phyloP scores from a whole-genome alignment of 2,797 vertebrate genomes.

The Xyrichtys novacula region DNA sequence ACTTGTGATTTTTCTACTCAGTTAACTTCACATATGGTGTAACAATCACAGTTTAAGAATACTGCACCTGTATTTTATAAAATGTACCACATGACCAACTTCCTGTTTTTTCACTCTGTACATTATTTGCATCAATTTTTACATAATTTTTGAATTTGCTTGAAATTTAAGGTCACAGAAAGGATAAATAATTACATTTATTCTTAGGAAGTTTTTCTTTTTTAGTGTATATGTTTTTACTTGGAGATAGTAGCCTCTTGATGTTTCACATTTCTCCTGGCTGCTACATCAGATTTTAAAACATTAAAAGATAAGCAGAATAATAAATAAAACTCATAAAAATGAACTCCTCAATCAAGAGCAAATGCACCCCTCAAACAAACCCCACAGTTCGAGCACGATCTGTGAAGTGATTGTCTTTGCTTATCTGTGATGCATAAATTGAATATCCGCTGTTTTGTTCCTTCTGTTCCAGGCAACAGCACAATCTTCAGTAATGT shows the following conservation, averaged over 20 bases:
- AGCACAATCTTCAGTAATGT: conserved; percentile 89
- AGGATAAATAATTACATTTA: conserved; percentile 4
- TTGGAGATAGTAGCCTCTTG: background rate
- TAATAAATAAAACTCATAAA: too few relatives aligned
- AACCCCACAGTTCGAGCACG: too few relatives aligned
- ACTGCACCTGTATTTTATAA: background rate
- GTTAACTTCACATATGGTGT: background rate
- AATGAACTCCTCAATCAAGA: too few relatives aligned
- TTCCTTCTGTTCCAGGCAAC: conserved; percentile 83
- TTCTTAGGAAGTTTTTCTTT: background rate
- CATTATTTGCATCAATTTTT: background rate
- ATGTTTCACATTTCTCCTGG: background rate
- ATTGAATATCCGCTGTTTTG: background rate
- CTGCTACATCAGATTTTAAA: background rate
- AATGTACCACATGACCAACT: background rate
- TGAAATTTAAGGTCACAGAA: background rate
- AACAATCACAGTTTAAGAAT: background rate
- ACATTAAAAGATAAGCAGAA: too few relatives aligned
- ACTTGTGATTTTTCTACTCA: background rate
- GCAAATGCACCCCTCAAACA: too few relatives aligned
- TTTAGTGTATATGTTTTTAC: background rate
- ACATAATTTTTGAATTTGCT: background rate
- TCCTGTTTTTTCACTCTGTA: background rate
- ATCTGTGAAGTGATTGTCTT: too few relatives aligned
- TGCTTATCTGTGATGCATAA: conserved; percentile 1